These are phyloP conservation scores for Liolophura sinensis DNA, from an alignment of 1,140 invertebrate species.

Conservation along the genomic window DNA sequence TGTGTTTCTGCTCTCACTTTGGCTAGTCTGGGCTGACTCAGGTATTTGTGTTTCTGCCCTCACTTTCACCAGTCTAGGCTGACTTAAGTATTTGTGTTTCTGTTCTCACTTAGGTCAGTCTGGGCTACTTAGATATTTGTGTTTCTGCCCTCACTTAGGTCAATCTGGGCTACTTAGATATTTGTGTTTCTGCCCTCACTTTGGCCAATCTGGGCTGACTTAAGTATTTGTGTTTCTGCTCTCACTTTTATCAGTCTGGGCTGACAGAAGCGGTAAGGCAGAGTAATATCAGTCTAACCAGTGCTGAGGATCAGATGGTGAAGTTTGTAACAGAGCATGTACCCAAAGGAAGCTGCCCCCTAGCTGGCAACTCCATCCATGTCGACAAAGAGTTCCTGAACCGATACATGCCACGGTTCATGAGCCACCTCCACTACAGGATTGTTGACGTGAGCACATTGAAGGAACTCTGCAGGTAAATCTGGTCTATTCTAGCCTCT, in stretches of 20 bases:
- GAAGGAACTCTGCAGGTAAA: conserved; percentile 76
- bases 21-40: no score
- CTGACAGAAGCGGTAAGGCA: conserved; percentile 71
- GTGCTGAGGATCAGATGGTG: conserved; percentile 75
- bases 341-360: conserved; percentile 68
- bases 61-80: no score
- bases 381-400: conserved; percentile 68
- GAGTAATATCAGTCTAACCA: conserved; percentile 68
- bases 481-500: background rate
- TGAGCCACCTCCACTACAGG: conserved; percentile 87
- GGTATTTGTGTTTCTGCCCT: no score
- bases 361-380: conserved; percentile 90
- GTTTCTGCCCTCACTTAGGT: no score
- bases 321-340: conserved; percentile 74
- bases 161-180: no score
- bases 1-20: no score
- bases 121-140: no score
- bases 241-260: conserved; percentile 68
- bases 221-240: no score
- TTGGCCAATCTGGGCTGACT: conserved; percentile 66
- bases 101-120: no score
- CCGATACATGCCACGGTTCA: conserved; percentile 55
- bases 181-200: background rate
- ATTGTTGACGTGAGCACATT: conserved; percentile 90
- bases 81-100: no score